Base-by-base conservation (phyloP, 2,113 vertebrate species). In the Macquaria australasica region DNA sequence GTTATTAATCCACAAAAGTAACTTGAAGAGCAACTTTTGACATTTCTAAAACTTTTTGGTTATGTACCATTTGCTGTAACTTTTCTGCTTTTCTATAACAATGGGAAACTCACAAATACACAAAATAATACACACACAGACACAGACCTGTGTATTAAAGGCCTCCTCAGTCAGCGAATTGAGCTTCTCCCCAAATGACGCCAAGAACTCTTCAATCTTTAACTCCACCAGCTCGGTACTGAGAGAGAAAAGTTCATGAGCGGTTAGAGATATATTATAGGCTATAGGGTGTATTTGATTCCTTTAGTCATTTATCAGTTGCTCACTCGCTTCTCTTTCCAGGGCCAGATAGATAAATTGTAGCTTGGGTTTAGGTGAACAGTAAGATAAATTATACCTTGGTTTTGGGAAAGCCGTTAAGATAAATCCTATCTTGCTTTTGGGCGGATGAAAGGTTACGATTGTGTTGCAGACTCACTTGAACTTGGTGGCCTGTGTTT, bases 401-500 rank as follows among this genome's bases (percentile, higher is more conserved):
- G 66, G 75, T 85, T 88, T 83, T 78, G 39, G 66, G 77, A 72
- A 90, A 72, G 73, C 37, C 15, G 78, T 81, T 64, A 45, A 87
- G 87, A 91, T 90, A 87, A 87, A 92, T 87, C 21, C 31, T 25
- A 68, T 87, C 70, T 83, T 70, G 81, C 81, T 87, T 69, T 82
- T 53, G 63, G 79, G 79, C 34, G 23, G 75, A 88, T 85, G 74
- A 88, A 90, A 91, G 85, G 79, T 85, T 87, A 79, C 12, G 18
- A 67, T 67, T 82, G 82, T 56, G 76, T 73, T 79, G 79, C 48
- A 25, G 73, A 88, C 95, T 93, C 90, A 98, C 98, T 97, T 98
- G 96, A 97, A 99, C 94, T 99, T 99, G 58, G 97, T 98, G 85
- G 98, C 98, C 87, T 99, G 98, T 31, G 98, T 99, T 93, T 97